These are phyloP conservation scores for Penaeus japonicus DNA, from an alignment of 1,140 invertebrate species.

Conservation along the genomic window DNA sequence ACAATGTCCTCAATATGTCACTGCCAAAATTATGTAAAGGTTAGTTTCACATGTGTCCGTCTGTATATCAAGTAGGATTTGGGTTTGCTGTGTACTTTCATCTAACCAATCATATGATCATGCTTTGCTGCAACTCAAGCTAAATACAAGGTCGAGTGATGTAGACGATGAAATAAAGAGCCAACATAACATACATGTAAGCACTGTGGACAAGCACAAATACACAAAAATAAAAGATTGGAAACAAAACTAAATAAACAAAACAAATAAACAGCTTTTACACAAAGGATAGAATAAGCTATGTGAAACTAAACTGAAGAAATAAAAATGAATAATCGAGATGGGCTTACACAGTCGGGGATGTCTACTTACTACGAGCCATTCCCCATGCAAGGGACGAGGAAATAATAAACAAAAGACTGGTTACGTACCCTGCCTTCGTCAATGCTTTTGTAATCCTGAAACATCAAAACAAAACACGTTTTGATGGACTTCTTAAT, in stretches of 20 bases:
- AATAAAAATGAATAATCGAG: neutral
- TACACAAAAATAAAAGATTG: neutral
- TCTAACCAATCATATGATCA: too few relatives aligned
- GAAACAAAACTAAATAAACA: too few relatives aligned
- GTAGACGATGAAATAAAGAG: neutral
- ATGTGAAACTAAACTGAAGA: neutral
- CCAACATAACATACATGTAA: neutral
- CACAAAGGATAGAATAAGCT: too few relatives aligned
- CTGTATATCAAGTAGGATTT: too few relatives aligned
- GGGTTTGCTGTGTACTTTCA: too few relatives aligned
- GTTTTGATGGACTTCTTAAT: slow-evolving; percentile 28
- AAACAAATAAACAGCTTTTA: too few relatives aligned
- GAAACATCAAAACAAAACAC: slow-evolving; percentile 52
- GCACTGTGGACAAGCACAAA: neutral
- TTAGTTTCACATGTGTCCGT: too few relatives aligned
- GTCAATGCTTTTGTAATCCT: slow-evolving; percentile 56
- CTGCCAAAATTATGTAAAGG: too few relatives aligned
- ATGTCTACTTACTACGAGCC: slow-evolving; percentile 10
- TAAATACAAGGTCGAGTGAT: neutral
- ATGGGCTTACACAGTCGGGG: neutral
- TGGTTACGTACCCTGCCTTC: slow-evolving; percentile 49
- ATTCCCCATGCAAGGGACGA: slow-evolving; percentile 37
- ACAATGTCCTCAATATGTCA: too few relatives aligned
- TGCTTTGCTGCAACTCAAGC: too few relatives aligned
- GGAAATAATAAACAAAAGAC: slow-evolving; percentile 32